Evolutionary conservation across 2,888 invertebrate species (phyloP), one percentile per base, ranked within the genome.

Genomic region (Campaea margaritaria): DNA sequence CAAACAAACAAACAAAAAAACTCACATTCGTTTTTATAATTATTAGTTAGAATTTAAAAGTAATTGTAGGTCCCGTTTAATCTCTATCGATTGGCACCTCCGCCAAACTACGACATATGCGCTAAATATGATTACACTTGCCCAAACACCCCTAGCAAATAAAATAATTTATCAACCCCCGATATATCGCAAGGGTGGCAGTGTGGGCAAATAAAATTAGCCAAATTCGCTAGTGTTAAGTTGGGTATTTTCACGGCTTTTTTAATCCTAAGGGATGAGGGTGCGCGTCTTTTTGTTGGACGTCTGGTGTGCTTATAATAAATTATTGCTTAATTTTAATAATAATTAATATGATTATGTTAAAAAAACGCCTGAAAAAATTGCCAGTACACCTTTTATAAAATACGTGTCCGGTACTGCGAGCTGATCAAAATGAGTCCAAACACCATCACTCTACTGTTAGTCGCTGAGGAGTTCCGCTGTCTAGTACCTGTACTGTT

Each of bases 181-280:
- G 27, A 50, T 31, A 47, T 59, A 55, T 28, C 42, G 42, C 27
- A 46, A 53, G 49, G 60, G 55, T 61, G 55, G 51, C 59, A 42
- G 56, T 61, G 60, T 61, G 70, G 66, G 73, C 68, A 69, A 74
- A 70, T 73, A 68, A 69, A 72, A 74, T 72, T 74, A 70, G 69
- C 51, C 64, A 69, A 73, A 76, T 75, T 70, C 15, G 56, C 65
- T 55, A 52, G 58, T 59, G 66, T 55, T 61, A 66, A 62, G 57
- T 61, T 50, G 58, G 61, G 62, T 58, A 46, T 50, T 60, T 65
- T 61, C 44, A 41, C 42, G 28, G 54, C 34, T 57, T 60, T 64
- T 58, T 53, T 64, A 48, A 53, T 62, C 44, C n/a, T 15, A 58
- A 58, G 52, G 46, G 42, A 36, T 9, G 49, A 49, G 38, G 44